phyloP scores from a whole-genome alignment of 1,140 invertebrate genomes.

The Ceratina calcarata region DNA sequence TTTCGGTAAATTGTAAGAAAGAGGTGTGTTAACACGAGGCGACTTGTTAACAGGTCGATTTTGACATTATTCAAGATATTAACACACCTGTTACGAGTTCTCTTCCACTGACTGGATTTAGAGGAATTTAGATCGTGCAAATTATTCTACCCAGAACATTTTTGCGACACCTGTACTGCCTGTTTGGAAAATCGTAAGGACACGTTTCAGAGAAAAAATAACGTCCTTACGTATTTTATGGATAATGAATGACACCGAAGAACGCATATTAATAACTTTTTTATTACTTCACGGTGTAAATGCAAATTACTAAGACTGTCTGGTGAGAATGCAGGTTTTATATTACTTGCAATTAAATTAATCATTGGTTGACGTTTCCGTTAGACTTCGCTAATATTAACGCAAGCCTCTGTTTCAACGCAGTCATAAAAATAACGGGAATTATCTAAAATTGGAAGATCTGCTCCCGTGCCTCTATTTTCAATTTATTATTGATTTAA shows the following conservation, averaged over 20 bases:
- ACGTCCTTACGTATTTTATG: too few species aligned
- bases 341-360: slow-evolving; percentile 11
- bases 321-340: slow-evolving; percentile 2
- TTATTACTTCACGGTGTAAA: not conserved
- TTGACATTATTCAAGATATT: not conserved
- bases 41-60: not conserved
- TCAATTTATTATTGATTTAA: too few species aligned
- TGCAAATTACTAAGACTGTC: not conserved
- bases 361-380: not conserved
- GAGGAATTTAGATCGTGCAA: not conserved
- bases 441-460: not conserved
- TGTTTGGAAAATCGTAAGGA: too few species aligned
- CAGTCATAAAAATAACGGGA: not conserved
- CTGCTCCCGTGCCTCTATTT: too few species aligned
- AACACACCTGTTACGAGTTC: not conserved
- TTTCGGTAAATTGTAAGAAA: not conserved
- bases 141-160: not conserved
- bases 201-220: too few species aligned
- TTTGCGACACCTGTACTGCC: too few species aligned
- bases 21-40: not conserved
- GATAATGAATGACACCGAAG: too few species aligned
- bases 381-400: not conserved
- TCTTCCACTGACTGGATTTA: not conserved
- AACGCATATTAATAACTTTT: too few species aligned
- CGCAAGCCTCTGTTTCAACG: not conserved